phyloP scores from a whole-genome alignment of 2,113 vertebrate species.

The Dolichallabes microphthalmus region DNA sequence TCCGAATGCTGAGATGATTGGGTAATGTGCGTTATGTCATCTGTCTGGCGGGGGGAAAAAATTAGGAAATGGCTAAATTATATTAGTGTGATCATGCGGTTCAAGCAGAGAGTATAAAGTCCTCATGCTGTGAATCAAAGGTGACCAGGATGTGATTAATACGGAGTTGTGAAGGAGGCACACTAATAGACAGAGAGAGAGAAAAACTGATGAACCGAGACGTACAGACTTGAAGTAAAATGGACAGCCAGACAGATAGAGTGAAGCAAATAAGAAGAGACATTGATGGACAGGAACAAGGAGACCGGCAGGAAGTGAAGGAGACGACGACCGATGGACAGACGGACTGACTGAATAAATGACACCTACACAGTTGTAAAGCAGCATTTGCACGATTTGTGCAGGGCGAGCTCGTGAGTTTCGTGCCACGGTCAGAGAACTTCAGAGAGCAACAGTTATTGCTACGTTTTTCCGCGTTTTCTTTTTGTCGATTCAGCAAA shows the following conservation, averaged over 20 bases:
- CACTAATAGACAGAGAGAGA: background rate
- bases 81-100: background rate
- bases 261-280: too few relatives aligned
- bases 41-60: background rate
- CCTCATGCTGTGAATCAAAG: background rate
- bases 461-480: background rate
- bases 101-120: background rate
- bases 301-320: too few relatives aligned
- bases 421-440: too few relatives aligned
- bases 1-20: background rate
- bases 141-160: background rate
- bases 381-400: too few relatives aligned
- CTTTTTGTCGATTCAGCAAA: background rate
- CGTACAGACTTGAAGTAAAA: background rate
- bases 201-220: background rate
- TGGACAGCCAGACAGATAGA: too few relatives aligned
- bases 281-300: too few relatives aligned
- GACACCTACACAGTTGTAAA: too few relatives aligned
- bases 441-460: background rate
- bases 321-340: too few relatives aligned
- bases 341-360: too few relatives aligned
- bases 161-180: background rate
- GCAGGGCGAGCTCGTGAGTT: too few relatives aligned
- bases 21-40: background rate
- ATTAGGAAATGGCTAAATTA: background rate